Percentiles rank a stretch among this genome's conserved stretches.
These are phyloP conservation scores for Dendrophyllia cribrosa DNA, from an alignment of 64 coral and sea anemone species.

Conservation along the genomic window DNA sequence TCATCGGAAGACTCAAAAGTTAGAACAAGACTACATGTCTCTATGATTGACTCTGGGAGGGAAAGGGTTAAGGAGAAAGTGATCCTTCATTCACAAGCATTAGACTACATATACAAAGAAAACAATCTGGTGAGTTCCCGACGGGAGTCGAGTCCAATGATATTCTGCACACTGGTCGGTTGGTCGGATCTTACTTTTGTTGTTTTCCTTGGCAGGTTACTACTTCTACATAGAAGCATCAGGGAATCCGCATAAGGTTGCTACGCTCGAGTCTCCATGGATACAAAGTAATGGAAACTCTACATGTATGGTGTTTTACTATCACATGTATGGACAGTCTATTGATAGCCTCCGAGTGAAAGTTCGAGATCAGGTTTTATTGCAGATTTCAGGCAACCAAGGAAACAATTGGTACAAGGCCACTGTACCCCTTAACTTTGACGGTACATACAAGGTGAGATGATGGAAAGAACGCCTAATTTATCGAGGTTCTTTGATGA, in stretches of 20 bases:
- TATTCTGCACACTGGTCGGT: no score
- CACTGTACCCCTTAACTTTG: constrained; percentile 66
- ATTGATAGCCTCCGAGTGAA: constrained; percentile 61
- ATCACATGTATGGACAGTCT: constrained; percentile 77
- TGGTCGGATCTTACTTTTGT: no score
- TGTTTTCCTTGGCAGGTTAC: constrained; percentile 39
- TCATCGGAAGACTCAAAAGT: no score
- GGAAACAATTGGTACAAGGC: constrained; percentile 85
- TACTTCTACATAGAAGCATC: constrained; percentile 85
- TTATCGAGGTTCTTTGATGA: no score
- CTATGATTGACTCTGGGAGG: no score
- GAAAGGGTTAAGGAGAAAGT: no score
- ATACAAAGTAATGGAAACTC: constrained; percentile 63
- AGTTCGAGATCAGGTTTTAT: constrained; percentile 54
- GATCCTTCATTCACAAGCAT: no score
- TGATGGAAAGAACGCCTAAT: neutral
- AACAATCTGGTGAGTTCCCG: no score
- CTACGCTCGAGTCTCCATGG: constrained; percentile 67
- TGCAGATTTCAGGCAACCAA: constrained; percentile 76
- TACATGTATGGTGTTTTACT: constrained; percentile 80
- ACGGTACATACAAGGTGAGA: constrained; percentile 60
- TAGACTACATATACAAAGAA: no score
- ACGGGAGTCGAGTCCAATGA: no score
- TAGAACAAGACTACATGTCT: no score
- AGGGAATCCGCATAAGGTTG: constrained; percentile 10